Percentiles rank a stretch among this genome's conserved stretches.
These are phyloP conservation scores for Drosophila serrata DNA, from an alignment of 1,140 invertebrate genomes.

Conservation along the genomic window DNA sequence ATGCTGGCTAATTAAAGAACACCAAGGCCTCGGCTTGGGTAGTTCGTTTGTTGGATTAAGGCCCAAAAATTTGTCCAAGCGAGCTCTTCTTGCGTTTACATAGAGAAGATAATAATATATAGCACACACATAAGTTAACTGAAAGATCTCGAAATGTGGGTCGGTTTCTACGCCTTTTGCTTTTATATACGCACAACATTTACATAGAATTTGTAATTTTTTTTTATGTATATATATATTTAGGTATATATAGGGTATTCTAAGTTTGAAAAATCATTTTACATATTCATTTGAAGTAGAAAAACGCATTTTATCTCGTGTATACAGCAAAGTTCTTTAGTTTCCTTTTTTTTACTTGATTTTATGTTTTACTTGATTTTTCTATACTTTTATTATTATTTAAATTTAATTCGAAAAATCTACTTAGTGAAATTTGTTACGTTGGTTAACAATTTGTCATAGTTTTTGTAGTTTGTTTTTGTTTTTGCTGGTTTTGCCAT, in stretches of 20 bases:
- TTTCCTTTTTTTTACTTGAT: slow-evolving; percentile 25
- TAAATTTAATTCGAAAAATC: slow-evolving; percentile 78
- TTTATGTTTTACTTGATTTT: slow-evolving; percentile 8
- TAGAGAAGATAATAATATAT: slow-evolving; percentile 28
- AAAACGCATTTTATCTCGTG: slow-evolving; percentile 59
- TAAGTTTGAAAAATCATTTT: slow-evolving; percentile 71
- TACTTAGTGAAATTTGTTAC: slow-evolving; percentile 78
- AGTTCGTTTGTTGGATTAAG: slow-evolving; percentile 27
- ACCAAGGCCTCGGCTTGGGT: slow-evolving; percentile 37
- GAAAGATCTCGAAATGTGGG: slow-evolving; percentile 31
- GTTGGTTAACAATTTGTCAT: slow-evolving; percentile 68
- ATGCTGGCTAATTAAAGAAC: slow-evolving; percentile 33
- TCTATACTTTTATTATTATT: slow-evolving; percentile 52
- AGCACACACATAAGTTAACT: slow-evolving; percentile 49
- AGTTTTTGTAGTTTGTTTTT: slow-evolving; percentile 47
- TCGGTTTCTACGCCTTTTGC: slow-evolving; percentile 27
- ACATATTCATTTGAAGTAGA: slow-evolving; percentile 68
- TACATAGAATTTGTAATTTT: slow-evolving; percentile 48
- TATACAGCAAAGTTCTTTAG: slow-evolving; percentile 57
- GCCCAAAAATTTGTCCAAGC: slow-evolving; percentile 38
- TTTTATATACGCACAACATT: slow-evolving; percentile 49
- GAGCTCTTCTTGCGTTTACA: slow-evolving; percentile 22
- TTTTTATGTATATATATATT: slow-evolving; percentile 36
- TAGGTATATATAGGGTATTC: slow-evolving; percentile 39
- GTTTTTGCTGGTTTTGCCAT: slow-evolving; percentile 39